These are phyloP conservation scores for Taurulus bubalis DNA, from an alignment of 2,113 vertebrate species.

Conservation along the genomic window DNA sequence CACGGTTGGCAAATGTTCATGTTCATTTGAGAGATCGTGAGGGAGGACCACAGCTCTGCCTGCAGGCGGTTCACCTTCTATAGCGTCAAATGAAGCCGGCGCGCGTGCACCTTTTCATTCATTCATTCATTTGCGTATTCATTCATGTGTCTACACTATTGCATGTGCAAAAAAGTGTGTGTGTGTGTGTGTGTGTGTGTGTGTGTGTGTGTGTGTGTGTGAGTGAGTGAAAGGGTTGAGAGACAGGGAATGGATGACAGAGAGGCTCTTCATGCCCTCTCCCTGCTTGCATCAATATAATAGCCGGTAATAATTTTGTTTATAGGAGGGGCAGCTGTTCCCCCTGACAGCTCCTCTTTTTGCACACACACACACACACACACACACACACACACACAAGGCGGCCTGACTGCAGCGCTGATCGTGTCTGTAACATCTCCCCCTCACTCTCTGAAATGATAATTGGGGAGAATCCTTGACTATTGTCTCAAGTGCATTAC, in stretches of 20 bases:
- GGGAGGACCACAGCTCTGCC: conserved; percentile 16
- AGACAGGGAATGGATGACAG: conserved; percentile 22
- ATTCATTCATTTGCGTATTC: conserved; percentile 20
- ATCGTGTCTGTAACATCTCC: conserved; percentile 55
- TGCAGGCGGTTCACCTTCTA: conserved; percentile 32
- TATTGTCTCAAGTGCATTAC: conserved; percentile 97
- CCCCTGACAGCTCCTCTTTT: conserved; percentile 65
- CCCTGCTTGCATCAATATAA: conserved; percentile 59
- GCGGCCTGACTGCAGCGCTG: conserved; percentile 36
- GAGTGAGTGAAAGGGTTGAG: not conserved
- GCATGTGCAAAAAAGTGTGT: not conserved
- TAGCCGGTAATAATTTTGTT: conserved; percentile 64
- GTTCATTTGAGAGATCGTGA: conserved; percentile 21
- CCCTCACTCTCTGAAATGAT: conserved; percentile 77
- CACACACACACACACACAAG: not conserved
- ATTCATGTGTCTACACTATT: conserved; percentile 31
- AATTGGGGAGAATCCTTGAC: conserved; percentile 90
- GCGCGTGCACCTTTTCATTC: conserved; percentile 34
- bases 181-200: not conserved
- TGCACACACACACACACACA: conserved; percentile 11
- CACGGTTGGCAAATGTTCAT: conserved; percentile 13
- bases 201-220: not conserved
- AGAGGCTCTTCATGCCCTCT: conserved; percentile 11
- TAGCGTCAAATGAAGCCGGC: not conserved
- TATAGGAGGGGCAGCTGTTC: conserved; percentile 71